A percentile compares a stretch with the other conserved stretches of the same genome.
These are phyloP conservation scores for Eonycteris spelaea DNA, from an alignment of 2,113 vertebrate genomes.

Conservation along the genomic window DNA sequence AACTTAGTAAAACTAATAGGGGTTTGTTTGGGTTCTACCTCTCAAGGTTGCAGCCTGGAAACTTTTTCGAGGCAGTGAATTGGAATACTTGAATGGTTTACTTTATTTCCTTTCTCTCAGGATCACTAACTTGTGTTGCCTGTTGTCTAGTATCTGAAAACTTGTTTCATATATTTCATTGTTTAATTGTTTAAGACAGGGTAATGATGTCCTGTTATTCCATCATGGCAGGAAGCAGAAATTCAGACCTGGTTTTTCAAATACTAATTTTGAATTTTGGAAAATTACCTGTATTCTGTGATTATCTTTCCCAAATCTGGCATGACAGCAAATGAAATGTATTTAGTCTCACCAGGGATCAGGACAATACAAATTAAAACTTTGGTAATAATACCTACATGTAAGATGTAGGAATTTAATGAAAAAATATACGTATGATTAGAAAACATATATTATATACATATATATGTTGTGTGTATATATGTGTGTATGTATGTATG, in stretches of 20 bases:
- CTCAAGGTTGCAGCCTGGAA: not conserved
- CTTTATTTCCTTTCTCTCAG: not conserved
- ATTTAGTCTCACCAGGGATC: not conserved
- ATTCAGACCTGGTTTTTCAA: not conserved
- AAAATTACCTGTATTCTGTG: not conserved
- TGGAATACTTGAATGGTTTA: not conserved
- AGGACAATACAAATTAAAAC: not conserved
- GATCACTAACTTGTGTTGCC: not conserved
- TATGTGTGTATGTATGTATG: too few relatives aligned
- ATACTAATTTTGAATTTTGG: not conserved
- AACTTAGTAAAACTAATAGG: not conserved
- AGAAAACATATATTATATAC: not conserved
- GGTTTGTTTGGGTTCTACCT: not conserved
- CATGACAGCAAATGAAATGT: not conserved
- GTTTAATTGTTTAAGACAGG: not conserved
- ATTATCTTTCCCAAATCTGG: not conserved
- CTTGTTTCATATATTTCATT: not conserved
- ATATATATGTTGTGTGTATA: not conserved
- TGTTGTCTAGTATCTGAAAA: not conserved
- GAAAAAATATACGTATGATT: not conserved
- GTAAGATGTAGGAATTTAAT: not conserved
- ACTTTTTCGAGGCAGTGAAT: not conserved
- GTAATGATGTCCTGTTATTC: not conserved
- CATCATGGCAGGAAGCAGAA: not conserved
- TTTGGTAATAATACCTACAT: not conserved